Conservation (phyloP, 2,797 vertebrate species). For the Spea hammondii region DNA sequence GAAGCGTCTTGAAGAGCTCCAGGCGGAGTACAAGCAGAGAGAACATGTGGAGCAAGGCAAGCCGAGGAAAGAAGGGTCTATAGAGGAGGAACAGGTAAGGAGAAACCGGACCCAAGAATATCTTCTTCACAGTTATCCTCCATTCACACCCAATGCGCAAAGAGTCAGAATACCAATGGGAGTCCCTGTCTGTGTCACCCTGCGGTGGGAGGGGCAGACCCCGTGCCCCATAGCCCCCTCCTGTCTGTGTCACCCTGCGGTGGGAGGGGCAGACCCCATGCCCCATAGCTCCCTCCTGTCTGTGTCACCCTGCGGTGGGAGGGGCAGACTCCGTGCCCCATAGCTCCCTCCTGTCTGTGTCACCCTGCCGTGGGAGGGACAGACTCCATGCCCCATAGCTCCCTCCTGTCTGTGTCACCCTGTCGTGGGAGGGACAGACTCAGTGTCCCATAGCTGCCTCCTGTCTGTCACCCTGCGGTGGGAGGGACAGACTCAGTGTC, state of each 20-base stretch:
- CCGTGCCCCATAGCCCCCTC: background rate
- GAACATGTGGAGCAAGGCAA: slow-evolving; percentile 51
- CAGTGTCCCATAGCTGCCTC: background rate
- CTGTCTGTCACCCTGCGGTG: background rate
- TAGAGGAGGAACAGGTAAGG: slow-evolving; percentile 4
- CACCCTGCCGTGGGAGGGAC: background rate
- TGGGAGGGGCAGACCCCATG: too few relatives aligned
- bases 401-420: background rate
- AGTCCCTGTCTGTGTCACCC: too few relatives aligned
- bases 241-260: too few relatives aligned
- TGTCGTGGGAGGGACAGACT: background rate
- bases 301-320: too few relatives aligned
- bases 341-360: background rate
- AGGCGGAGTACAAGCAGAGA: slow-evolving; percentile 61
- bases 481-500: background rate
- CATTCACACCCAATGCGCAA: background rate
- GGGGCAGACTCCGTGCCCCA: background rate
- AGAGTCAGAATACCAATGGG: background rate
- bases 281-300: background rate
- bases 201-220: background rate
- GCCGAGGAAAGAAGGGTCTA: slow-evolving; percentile 63
- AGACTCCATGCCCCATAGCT: background rate
- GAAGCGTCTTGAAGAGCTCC: slow-evolving; percentile 66
- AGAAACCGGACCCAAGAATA: background rate
- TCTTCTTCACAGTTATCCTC: background rate